phyloP scores from a whole-genome alignment of 2,797 vertebrate genomes.

The Sciurus vulgaris region DNA sequence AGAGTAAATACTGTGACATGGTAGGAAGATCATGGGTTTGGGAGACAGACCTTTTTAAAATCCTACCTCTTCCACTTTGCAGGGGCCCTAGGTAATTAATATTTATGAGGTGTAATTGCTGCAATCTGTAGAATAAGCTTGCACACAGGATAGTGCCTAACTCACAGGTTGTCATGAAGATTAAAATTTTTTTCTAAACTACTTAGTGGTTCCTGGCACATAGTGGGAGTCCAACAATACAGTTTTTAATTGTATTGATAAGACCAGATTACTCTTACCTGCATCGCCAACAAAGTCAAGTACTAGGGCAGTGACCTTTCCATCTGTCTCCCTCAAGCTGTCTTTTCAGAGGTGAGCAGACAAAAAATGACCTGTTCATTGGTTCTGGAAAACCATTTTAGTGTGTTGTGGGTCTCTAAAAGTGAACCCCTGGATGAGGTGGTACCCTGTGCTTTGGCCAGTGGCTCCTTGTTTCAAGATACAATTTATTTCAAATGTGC shows the following conservation, averaged over 20 bases:
- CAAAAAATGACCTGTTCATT: not conserved
- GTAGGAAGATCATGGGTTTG: not conserved
- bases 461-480: not conserved
- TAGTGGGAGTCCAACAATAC: not conserved
- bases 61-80: no score
- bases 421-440: no score
- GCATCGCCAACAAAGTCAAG: not conserved
- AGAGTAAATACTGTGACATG: not conserved
- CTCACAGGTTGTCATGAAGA: not conserved
- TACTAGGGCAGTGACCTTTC: fast-evolving
- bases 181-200: not conserved
- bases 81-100: not conserved
- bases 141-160: not conserved
- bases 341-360: not conserved
- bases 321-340: not conserved
- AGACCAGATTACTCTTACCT: not conserved
- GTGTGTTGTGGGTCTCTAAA: fast-evolving
- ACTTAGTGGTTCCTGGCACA: not conserved
- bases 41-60: not conserved
- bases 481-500: not conserved
- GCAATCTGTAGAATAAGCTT: not conserved
- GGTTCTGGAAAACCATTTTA: not conserved
- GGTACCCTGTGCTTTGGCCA: not conserved
- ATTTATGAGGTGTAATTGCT: not conserved
- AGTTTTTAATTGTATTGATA: not conserved